Evolutionary conservation across 1,140 invertebrate species (phyloP).

Genomic region (Apis cerana): DNA sequence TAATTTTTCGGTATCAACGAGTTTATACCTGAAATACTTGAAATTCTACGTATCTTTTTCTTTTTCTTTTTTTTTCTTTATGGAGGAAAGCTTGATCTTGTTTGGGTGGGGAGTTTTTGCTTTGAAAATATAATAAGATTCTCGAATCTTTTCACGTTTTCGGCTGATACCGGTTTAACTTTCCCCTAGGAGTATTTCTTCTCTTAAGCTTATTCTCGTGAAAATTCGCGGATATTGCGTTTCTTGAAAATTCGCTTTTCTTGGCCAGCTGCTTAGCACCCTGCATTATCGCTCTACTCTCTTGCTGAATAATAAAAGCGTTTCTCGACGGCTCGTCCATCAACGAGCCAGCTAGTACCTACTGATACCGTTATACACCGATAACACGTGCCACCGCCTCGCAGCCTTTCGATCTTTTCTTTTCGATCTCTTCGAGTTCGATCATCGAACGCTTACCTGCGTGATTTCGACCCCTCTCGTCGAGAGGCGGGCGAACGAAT

Average conservation of each 20-base stretch:
- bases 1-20: no score
- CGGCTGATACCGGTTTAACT: not conserved
- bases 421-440: slow-evolving; percentile 24
- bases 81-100: no score
- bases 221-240: slow-evolving; percentile 10
- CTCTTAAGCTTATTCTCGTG: not conserved
- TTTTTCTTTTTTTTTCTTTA: no score
- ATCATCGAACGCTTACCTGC: slow-evolving; percentile 11
- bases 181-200: not conserved
- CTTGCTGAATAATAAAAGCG: slow-evolving; percentile 18
- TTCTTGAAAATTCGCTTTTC: not conserved
- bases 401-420: slow-evolving; percentile 1
- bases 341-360: not conserved
- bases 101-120: not conserved
- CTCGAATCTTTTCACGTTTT: not conserved
- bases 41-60: no score
- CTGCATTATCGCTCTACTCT: not conserved
- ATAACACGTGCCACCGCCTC: slow-evolving; percentile 8
- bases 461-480: not conserved
- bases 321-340: not conserved
- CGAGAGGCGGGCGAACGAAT: not conserved
- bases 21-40: no score
- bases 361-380: slow-evolving; percentile 6
- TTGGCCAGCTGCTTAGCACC: not conserved
- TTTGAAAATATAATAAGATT: not conserved